A percentile compares a stretch with the other conserved stretches of the same genome.
These are phyloP conservation scores for Trisateles emortualis DNA, from an alignment of 2,888 invertebrate species.

Conservation along the genomic window DNA sequence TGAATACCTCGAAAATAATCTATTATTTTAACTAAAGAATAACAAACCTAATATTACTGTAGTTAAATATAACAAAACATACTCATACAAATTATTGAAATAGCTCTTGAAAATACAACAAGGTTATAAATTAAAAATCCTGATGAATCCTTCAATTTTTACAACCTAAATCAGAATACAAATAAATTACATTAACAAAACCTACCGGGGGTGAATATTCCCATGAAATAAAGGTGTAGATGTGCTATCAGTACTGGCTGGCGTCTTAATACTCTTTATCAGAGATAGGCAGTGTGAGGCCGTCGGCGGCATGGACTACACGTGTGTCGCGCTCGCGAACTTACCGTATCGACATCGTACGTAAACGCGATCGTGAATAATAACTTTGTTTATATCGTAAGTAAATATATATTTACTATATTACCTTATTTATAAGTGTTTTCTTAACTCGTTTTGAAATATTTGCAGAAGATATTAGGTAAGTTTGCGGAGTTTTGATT, in stretches of 20 bases:
- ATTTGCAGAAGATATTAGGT: too few relatives aligned
- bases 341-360: constrained; percentile 16
- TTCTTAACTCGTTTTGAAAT: too few relatives aligned
- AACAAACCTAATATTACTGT: too few relatives aligned
- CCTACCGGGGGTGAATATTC: constrained; percentile 17
- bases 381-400: constrained; percentile 54
- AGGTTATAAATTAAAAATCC: too few relatives aligned
- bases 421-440: not conserved
- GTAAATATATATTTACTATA: constrained; percentile 19
- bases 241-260: constrained; percentile 36
- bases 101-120: too few relatives aligned
- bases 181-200: constrained; percentile 17
- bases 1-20: too few relatives aligned
- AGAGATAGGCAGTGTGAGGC: constrained; percentile 48
- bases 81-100: too few relatives aligned
- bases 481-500: too few relatives aligned
- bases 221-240: constrained; percentile 27
- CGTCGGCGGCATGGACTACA: constrained; percentile 52
- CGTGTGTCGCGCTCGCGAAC: constrained; percentile 47
- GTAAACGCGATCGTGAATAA: constrained; percentile 49
- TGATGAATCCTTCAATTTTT: not conserved
- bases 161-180: constrained; percentile 1
- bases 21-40: too few relatives aligned
- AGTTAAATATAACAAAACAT: too few relatives aligned
- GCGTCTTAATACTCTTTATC: constrained; percentile 40